These are phyloP conservation scores for Asteroscopus sphinx DNA, from an alignment of 2,888 invertebrate species.

Conservation along the genomic window DNA sequence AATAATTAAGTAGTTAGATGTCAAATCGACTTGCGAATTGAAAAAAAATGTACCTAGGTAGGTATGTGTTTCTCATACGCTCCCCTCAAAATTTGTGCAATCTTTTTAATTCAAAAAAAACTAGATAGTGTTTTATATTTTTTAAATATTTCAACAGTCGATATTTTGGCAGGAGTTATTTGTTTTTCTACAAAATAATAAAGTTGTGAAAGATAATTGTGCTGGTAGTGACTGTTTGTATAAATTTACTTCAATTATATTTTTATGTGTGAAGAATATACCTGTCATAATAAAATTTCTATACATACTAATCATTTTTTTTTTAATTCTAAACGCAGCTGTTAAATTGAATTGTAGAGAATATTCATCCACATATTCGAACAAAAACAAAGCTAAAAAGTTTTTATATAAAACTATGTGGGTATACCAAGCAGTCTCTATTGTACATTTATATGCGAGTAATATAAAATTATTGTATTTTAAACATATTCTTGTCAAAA, in stretches of 20 bases:
- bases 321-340: background rate
- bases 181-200: constrained; percentile 29
- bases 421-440: constrained; percentile 37
- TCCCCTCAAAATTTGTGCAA: constrained; percentile 30
- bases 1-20: constrained; percentile 38
- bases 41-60: constrained; percentile 15
- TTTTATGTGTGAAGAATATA: background rate
- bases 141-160: constrained; percentile 14
- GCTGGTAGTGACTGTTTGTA: constrained; percentile 36
- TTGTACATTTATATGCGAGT: constrained; percentile 26
- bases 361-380: constrained; percentile 20
- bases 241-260: constrained; percentile 28
- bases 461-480: constrained; percentile 52
- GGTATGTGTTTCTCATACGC: constrained; percentile 31
- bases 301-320: background rate
- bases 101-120: constrained; percentile 31
- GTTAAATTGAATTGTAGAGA: background rate
- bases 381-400: constrained; percentile 27
- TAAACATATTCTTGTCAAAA: constrained; percentile 71
- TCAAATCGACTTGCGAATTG: constrained; percentile 24
- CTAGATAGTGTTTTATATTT: constrained; percentile 21
- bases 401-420: constrained; percentile 4
- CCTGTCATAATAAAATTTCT: too few species aligned
- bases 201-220: constrained; percentile 27
- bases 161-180: constrained; percentile 24